Conservation (phyloP, 2,888 invertebrate species). For the Siphlonurus alternatus region DNA sequence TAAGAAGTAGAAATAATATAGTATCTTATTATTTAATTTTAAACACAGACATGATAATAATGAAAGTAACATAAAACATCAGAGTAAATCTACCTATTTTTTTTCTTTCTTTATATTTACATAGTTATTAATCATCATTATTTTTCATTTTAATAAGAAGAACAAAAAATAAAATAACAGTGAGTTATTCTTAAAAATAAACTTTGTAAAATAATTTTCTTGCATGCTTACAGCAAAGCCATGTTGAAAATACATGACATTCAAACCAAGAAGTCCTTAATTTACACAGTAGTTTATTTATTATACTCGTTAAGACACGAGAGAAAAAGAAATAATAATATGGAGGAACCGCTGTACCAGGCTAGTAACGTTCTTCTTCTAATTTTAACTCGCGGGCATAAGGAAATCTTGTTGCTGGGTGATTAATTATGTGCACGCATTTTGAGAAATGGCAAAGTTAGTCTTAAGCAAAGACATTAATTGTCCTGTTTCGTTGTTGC, state of each 20-base stretch:
- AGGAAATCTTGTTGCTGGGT: too few relatives aligned
- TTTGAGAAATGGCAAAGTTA: too few relatives aligned
- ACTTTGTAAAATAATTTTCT: background rate
- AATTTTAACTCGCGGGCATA: too few relatives aligned
- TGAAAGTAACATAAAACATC: background rate
- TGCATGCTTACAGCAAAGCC: background rate
- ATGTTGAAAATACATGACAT: background rate
- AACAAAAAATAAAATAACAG: background rate
- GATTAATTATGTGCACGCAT: too few relatives aligned
- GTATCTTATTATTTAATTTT: too few relatives aligned
- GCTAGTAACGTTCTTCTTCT: too few relatives aligned
- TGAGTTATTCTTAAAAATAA: background rate
- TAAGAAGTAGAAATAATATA: too few relatives aligned
- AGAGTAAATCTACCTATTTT: background rate
- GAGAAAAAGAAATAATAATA: background rate
- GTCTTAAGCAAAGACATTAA: too few relatives aligned
- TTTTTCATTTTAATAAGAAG: background rate
- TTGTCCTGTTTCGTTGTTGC: too few relatives aligned
- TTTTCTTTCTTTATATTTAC: background rate
- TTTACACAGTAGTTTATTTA: background rate
- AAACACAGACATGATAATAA: too few relatives aligned
- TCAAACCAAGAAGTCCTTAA: background rate
- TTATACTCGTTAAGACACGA: background rate
- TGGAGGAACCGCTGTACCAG: too few relatives aligned
- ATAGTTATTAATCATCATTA: background rate